Evolutionary conservation across 1,140 invertebrate genomes (phyloP).

Genomic region (Achatina immaculata): DNA sequence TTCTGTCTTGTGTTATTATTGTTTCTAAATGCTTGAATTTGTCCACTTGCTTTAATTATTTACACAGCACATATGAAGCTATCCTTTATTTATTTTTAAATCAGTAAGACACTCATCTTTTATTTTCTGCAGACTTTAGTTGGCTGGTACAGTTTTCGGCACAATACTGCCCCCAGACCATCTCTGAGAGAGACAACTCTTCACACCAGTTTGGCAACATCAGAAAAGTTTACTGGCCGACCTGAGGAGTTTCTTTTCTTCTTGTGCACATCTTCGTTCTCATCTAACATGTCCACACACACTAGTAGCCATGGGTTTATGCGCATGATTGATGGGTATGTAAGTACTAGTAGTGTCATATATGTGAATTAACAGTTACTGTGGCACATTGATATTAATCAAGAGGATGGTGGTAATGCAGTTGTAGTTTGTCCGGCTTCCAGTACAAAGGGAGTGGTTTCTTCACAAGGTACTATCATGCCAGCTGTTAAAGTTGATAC

Average conservation of each 20-base stretch:
- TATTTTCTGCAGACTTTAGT: conserved; percentile 23
- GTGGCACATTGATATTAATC: no score
- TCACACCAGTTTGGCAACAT: neutral
- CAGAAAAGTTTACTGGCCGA: neutral
- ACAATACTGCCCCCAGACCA: neutral
- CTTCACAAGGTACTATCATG: no score
- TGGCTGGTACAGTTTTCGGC: conserved; percentile 32
- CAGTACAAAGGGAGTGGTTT: no score
- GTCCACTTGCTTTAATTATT: no score
- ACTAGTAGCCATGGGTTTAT: conserved; percentile 19
- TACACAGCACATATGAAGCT: no score
- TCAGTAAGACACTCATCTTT: no score
- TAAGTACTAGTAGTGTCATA: neutral
- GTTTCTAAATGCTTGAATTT: no score
- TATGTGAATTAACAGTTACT: neutral
- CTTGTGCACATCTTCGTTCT: conserved; percentile 14
- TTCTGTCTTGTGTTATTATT: no score
- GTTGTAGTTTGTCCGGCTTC: no score
- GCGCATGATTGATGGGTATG: conserved; percentile 9
- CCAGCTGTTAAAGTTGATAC: no score
- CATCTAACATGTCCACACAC: conserved; percentile 20
- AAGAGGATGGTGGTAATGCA: no score
- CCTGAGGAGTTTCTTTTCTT: conserved; percentile 25
- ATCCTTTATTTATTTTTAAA: no score
- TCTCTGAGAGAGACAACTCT: conserved; percentile 24